Base-by-base conservation (phyloP, 2,888 invertebrate genomes). In the Sesia apiformis region DNA sequence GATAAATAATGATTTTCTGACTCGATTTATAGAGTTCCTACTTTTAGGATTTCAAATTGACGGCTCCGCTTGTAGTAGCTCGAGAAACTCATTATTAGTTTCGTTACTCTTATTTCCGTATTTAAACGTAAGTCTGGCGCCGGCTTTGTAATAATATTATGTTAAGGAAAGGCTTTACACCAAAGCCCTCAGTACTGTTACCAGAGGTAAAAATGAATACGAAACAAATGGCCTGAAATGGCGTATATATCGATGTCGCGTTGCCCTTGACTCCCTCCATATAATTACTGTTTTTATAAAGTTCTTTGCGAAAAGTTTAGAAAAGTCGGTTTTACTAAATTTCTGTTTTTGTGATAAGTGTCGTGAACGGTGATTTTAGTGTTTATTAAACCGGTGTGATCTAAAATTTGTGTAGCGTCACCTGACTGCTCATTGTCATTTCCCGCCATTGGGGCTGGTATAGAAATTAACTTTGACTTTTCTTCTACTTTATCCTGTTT, bases 361-460 rank as follows among this genome's bases (percentile, higher is more conserved):
- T 46, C 23, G 46, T 46, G 46, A 46, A 46, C 8, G n/a, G 46
- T 46, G 4, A 46, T 62, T 66, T 61, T 58, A 58, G 64, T 69
- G 68, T 60, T 58, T 64, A 58, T 57, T 63, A 57, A 57, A 58
- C 60, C 66, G 60, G 65, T 72, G 70, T 69, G 66, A 69, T 69
- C 65, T 61, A 62, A 68, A 80, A 75, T 75, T 77, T 68, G 76
- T 76, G 74, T 80, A 81, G 90, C 90, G 90, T 90, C 90, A 89
- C 88, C 89, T 89, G 89, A 89, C 88, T 74, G 83, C 81, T 86
- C 87, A 86, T 89, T 89, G 90, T 90, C 89, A 88, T 90, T 90
- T 90, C 90, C 90, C 90, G 90, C 90, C 90, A 90, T 90, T 90
- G 90, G 89, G 86, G 84, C 72, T 77, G 72, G 79, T 79, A 76